Evolutionary conservation across 1,140 invertebrate genomes (phyloP).

Genomic region (Zaprionus taronus): DNA sequence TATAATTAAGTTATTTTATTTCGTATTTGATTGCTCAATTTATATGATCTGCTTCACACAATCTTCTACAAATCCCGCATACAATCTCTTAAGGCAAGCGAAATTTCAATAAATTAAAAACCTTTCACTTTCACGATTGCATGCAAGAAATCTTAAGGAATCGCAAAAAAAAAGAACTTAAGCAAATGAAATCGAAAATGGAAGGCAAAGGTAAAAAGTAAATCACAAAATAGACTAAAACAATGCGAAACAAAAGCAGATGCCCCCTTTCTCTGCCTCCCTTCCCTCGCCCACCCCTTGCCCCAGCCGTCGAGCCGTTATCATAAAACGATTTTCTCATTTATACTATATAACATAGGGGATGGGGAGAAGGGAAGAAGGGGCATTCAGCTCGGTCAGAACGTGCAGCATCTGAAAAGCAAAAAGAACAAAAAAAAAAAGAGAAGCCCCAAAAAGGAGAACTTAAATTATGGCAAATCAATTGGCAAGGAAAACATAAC

Average conservation of each 20-base stretch:
- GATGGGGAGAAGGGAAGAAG: constrained; percentile 4
- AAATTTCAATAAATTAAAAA: constrained; percentile 1
- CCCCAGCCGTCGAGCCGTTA: constrained; percentile 46
- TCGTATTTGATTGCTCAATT: too few relatives aligned
- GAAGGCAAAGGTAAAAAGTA: constrained; percentile 8
- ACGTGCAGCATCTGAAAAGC: constrained; percentile 33
- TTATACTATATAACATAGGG: constrained; percentile 41
- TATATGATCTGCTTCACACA: too few relatives aligned
- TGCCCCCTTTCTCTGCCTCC: constrained; percentile 11
- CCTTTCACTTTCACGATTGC: background rate
- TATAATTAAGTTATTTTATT: too few relatives aligned
- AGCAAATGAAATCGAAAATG: constrained; percentile 3
- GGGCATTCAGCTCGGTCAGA: background rate
- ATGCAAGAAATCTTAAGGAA: background rate
- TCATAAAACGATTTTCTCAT: constrained; percentile 82
- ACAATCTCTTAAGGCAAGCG: background rate
- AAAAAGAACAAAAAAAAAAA: constrained; percentile 32
- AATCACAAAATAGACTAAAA: constrained; percentile 14
- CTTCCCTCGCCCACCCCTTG: background rate
- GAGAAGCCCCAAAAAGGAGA: constrained; percentile 30
- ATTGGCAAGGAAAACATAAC: constrained; percentile 61
- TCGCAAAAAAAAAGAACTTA: background rate
- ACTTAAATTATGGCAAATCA: constrained; percentile 84
- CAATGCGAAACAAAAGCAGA: constrained; percentile 32
- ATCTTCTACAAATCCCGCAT: too few relatives aligned